These are phyloP conservation scores for Glossophaga mutica DNA, from an alignment of 2,797 vertebrate species.

Conservation along the genomic window DNA sequence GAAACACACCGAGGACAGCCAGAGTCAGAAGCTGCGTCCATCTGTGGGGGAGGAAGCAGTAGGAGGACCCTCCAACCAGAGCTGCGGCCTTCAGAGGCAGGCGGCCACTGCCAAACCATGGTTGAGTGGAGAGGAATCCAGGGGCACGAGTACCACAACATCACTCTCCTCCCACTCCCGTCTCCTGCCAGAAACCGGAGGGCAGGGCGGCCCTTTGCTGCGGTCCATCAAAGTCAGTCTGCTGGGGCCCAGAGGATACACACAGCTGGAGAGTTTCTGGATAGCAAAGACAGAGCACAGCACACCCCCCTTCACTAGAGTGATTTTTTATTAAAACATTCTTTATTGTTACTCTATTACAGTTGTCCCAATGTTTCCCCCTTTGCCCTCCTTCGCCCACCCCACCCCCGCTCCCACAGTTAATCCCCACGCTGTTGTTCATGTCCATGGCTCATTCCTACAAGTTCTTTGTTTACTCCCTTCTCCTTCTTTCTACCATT, in stretches of 20 bases:
- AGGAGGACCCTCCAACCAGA: background rate
- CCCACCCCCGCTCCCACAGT: too few species aligned
- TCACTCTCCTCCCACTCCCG: background rate
- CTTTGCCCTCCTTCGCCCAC: too few species aligned
- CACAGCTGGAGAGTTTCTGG: background rate
- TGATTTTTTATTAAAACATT: too few species aligned
- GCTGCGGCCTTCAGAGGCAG: background rate
- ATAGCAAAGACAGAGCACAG: too few species aligned
- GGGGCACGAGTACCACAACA: background rate
- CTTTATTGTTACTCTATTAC: too few species aligned
- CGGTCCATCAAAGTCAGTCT: background rate
- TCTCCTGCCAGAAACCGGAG: background rate
- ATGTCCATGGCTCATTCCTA: too few species aligned
- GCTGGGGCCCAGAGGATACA: background rate
- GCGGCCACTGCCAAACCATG: background rate
- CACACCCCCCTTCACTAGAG: too few species aligned
- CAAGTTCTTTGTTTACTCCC: too few species aligned
- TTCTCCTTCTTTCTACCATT: too few species aligned
- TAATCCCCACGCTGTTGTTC: too few species aligned
- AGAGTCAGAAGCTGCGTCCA: background rate
- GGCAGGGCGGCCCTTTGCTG: too few species aligned
- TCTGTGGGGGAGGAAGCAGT: rapidly evolving
- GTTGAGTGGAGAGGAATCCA: background rate
- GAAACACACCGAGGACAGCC: background rate
- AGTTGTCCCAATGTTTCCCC: too few species aligned